Evolutionary conservation across 2,113 vertebrate species (phyloP).

Genomic region (Mormyrus lacerda): DNA sequence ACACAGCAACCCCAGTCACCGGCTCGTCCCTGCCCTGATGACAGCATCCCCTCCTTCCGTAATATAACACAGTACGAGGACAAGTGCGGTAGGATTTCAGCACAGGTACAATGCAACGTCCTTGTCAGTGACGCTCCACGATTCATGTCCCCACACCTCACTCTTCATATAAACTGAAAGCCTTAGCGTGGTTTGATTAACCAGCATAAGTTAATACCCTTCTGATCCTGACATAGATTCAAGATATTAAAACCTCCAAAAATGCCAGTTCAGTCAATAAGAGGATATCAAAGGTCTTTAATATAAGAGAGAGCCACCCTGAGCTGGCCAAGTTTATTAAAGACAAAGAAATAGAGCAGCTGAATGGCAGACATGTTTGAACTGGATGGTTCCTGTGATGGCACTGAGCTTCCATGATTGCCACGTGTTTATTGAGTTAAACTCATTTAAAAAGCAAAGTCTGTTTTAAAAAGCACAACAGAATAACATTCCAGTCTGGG

Average conservation of each 20-base stretch:
- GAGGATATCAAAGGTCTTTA: constrained; percentile 31
- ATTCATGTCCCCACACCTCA: neutral
- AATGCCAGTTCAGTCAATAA: constrained; percentile 32
- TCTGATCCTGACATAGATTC: constrained; percentile 41
- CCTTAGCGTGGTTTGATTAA: neutral
- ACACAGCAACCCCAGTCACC: neutral
- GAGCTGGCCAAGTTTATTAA: constrained; percentile 39
- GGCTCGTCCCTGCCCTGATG: neutral
- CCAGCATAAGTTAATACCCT: constrained; percentile 27
- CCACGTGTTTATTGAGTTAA: neutral
- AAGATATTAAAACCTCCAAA: constrained; percentile 37
- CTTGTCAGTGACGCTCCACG: neutral
- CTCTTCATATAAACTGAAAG: neutral
- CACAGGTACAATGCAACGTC: neutral
- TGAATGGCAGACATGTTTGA: neutral
- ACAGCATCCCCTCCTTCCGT: neutral
- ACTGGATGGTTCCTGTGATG: neutral
- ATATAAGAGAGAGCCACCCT: constrained; percentile 23
- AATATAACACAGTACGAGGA: neutral
- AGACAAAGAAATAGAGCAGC: neutral
- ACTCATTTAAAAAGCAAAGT: neutral
- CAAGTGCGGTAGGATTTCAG: neutral
- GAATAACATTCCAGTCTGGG: neutral
- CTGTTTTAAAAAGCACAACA: neutral
- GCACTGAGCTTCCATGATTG: neutral